Conservation (phyloP, 1,140 invertebrate species). For the Druon quercuslanigerum region DNA sequence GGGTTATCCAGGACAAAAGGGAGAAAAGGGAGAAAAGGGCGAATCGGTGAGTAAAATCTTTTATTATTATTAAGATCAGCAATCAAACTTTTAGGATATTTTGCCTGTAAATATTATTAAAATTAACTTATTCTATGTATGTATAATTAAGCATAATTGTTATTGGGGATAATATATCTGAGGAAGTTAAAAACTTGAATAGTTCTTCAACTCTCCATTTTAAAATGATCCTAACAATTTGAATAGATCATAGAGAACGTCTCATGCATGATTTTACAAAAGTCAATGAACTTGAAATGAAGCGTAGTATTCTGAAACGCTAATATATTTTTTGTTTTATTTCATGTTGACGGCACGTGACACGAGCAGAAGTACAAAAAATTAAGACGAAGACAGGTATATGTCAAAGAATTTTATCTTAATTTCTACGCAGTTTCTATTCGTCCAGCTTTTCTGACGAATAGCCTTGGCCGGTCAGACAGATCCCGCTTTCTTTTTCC, state of each 20-base stretch:
- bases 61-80: neutral
- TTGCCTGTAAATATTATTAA: neutral
- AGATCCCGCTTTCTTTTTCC: no score
- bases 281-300: no score
- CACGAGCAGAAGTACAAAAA: conserved; percentile 91
- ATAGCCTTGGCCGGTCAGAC: no score
- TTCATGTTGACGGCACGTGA: conserved; percentile 60
- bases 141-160: no score
- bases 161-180: no score
- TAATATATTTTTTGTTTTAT: conserved; percentile 53
- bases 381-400: conserved; percentile 90
- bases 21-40: conserved; percentile 93
- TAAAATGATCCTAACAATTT: no score
- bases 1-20: conserved; percentile 91
- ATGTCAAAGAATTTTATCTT: conserved; percentile 59
- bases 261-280: no score
- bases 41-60: conserved; percentile 86
- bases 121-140: no score
- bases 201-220: no score
- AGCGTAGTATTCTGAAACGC: neutral
- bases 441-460: no score
- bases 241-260: no score
- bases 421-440: neutral
- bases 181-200: no score
- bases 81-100: conserved; percentile 34